These are phyloP conservation scores for Ceyx melanurus DNA, from an alignment of 2,113 vertebrate genomes.

Conservation along the genomic window DNA sequence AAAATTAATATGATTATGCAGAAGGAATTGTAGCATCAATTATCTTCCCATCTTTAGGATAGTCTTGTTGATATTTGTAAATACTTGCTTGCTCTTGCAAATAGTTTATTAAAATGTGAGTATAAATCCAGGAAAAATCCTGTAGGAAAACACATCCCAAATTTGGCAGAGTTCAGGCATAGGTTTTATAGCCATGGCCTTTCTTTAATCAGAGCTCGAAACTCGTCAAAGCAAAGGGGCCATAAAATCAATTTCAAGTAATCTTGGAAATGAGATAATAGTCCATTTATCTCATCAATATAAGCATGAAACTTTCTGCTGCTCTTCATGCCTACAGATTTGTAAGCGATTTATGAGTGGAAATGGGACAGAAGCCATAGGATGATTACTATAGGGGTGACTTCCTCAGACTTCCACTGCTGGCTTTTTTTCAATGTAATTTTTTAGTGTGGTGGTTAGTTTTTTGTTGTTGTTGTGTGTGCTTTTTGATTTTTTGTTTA, in stretches of 20 bases:
- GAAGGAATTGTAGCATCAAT: background rate
- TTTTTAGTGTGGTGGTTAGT: background rate
- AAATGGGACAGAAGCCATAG: background rate
- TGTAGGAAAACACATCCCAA: background rate
- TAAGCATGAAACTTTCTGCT: conserved; percentile 32
- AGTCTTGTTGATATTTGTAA: background rate
- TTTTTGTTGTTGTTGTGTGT: no score
- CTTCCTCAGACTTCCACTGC: background rate
- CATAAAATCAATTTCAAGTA: conserved; percentile 32
- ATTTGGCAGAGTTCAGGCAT: background rate
- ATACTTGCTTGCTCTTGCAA: background rate
- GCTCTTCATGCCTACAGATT: background rate
- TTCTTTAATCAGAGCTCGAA: conserved; percentile 4
- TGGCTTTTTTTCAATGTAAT: background rate
- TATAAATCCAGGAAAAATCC: background rate
- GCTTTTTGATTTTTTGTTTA: no score
- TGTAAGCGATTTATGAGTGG: background rate
- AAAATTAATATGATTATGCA: background rate
- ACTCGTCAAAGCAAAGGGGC: background rate
- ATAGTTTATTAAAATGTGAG: background rate
- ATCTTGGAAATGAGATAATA: conserved; percentile 50
- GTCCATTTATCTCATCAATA: conserved; percentile 41
- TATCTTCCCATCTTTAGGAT: background rate
- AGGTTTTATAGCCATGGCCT: background rate
- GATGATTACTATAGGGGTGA: background rate